A percentile compares a stretch with the other conserved stretches of the same genome.
phyloP scores from a whole-genome alignment of 2,888 invertebrate species.

The Microctonus aethiopoides region DNA sequence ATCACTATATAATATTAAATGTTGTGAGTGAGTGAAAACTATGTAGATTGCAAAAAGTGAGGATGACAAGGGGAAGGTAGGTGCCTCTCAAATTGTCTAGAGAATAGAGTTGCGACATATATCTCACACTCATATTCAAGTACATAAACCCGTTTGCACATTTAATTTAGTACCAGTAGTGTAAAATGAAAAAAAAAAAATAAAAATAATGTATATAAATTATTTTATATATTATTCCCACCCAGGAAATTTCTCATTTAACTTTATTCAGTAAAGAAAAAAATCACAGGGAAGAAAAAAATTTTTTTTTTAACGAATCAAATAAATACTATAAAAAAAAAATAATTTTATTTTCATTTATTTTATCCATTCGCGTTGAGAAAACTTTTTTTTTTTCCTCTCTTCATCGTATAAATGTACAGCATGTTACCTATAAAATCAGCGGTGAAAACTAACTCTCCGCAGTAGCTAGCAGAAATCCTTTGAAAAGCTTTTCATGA shows the following conservation, averaged over 20 bases:
- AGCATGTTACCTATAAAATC: not conserved
- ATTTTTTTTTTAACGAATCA: too few species aligned
- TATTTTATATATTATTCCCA: not conserved
- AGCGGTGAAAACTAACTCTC: constrained; percentile 5
- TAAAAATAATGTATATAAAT: not conserved
- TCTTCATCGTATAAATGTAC: not conserved
- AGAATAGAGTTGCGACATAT: not conserved
- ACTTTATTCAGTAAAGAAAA: too few species aligned
- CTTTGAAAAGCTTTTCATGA: constrained; percentile 25
- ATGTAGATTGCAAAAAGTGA: constrained; percentile 14
- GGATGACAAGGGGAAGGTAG: not conserved
- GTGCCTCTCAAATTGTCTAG: constrained; percentile 14
- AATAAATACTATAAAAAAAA: not conserved
- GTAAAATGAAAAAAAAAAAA: not conserved
- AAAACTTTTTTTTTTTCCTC: not conserved
- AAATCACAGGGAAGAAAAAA: too few species aligned
- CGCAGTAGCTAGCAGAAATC: constrained; percentile 14
- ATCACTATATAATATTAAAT: constrained; percentile 32
- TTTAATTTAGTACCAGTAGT: not conserved
- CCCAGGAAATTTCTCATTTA: not conserved
- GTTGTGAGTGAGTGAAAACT: constrained; percentile 28
- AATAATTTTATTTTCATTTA: not conserved
- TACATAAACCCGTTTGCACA: constrained; percentile 18
- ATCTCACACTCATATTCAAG: not conserved
- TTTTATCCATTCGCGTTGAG: not conserved